A percentile compares a stretch with the other conserved stretches of the same genome.
Evolutionary conservation across 2,113 vertebrate genomes (phyloP).

Genomic region (Pelecanus crispus): DNA sequence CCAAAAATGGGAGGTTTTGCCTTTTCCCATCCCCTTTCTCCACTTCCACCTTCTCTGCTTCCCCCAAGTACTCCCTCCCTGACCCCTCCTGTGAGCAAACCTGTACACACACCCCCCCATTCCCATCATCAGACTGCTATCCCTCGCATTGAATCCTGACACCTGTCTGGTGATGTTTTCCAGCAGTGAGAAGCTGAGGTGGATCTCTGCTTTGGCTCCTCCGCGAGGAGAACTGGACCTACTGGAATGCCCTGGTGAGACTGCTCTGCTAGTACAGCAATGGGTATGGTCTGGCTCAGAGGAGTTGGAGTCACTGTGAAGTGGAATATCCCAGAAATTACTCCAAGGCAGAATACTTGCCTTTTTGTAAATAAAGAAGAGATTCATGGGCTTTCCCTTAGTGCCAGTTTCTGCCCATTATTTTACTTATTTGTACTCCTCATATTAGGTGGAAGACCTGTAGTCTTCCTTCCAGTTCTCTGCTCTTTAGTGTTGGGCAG

Average conservation of each 20-base stretch:
- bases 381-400: background rate
- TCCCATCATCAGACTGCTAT: background rate
- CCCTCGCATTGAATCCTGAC: background rate
- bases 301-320: background rate
- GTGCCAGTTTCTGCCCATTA: background rate
- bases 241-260: conserved; percentile 71
- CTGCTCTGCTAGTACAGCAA: background rate
- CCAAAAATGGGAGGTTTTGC: background rate
- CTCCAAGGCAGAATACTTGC: background rate
- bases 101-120: fast-evolving
- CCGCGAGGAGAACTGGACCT: conserved; percentile 72
- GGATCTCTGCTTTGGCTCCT: conserved; percentile 89
- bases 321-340: background rate
- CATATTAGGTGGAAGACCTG: background rate
- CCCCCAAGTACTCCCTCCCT: background rate
- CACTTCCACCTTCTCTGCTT: background rate
- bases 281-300: background rate
- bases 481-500: background rate
- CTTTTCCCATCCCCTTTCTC: background rate
- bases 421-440: background rate
- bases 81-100: background rate
- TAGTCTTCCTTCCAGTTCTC: background rate
- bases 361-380: background rate
- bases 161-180: background rate
- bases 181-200: conserved; percentile 93